Conservation (phyloP, 2,797 vertebrate genomes). For the Argentina silus region DNA sequence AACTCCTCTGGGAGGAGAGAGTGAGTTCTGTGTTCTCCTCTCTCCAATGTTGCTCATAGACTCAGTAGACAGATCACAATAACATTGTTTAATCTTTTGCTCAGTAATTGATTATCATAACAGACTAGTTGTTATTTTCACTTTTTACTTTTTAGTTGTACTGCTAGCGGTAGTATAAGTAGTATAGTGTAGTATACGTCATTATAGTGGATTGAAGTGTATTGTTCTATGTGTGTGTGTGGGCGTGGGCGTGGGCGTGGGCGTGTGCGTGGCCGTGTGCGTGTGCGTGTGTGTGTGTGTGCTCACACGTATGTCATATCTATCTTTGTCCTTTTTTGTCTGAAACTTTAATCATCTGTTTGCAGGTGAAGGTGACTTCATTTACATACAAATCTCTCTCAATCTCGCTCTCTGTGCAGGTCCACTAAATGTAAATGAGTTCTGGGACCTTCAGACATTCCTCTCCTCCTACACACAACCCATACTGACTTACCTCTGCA, state of each 20-base stretch:
- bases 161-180: too few relatives aligned
- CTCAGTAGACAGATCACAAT: too few relatives aligned
- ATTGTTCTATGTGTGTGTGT: slow-evolving; percentile 10
- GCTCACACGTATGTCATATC: slow-evolving; percentile 11
- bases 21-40: neutral
- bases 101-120: neutral
- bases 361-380: slow-evolving; percentile 66
- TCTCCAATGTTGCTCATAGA: too few relatives aligned
- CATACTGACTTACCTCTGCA: slow-evolving; percentile 10
- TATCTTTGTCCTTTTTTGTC: slow-evolving; percentile 67
- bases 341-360: slow-evolving; percentile 60
- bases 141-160: too few relatives aligned
- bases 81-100: neutral
- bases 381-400: slow-evolving; percentile 63
- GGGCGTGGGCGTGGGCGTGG: slow-evolving; percentile 9
- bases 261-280: slow-evolving; percentile 11
- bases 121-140: neutral
- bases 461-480: slow-evolving; percentile 23
- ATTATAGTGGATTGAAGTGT: slow-evolving; percentile 3
- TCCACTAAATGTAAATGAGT: slow-evolving; percentile 2
- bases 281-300: slow-evolving; percentile 12
- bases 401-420: slow-evolving; percentile 12
- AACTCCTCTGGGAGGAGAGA: slow-evolving; percentile 38
- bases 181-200: too few relatives aligned
- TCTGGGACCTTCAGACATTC: slow-evolving; percentile 17